phyloP scores from a whole-genome alignment of 2,797 vertebrate species.

The Malacoraja senta region DNA sequence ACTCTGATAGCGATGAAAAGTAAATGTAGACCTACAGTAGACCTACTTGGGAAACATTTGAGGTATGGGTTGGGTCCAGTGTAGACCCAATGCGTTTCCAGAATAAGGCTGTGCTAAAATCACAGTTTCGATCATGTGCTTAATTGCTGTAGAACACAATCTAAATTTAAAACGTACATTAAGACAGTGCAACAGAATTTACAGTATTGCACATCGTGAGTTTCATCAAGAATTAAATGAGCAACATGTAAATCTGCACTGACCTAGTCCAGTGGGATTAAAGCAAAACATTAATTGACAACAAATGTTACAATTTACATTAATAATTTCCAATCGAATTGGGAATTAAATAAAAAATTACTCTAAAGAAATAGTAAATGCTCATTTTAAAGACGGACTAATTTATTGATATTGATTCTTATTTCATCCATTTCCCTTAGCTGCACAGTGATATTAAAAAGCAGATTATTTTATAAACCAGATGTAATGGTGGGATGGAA shows the following conservation, averaged over 20 bases:
- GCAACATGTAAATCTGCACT: not conserved
- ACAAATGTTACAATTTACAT: constrained; percentile 12
- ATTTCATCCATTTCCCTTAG: not conserved
- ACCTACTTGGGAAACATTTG: too few relatives aligned
- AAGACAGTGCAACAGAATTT: not conserved
- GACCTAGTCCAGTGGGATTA: not conserved
- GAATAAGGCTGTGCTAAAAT: not conserved
- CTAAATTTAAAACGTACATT: not conserved
- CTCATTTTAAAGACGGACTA: not conserved
- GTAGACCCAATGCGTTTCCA: not conserved
- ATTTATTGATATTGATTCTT: not conserved
- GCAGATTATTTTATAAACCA: not conserved
- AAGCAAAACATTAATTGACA: constrained; percentile 5
- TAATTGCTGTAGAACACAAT: not conserved
- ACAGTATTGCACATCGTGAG: not conserved
- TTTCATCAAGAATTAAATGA: not conserved
- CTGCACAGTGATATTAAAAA: not conserved
- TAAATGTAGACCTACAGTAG: too few relatives aligned
- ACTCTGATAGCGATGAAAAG: too few relatives aligned
- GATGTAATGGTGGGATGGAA: not conserved
- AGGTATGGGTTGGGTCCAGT: too few relatives aligned
- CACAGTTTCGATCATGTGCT: too few relatives aligned
- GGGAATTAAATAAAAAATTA: not conserved
- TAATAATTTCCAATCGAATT: not conserved
- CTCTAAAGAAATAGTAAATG: not conserved